Evolutionary conservation across 2,888 invertebrate species (phyloP), one percentile per base, ranked within the genome.

Genomic region (Heteropelma amictum): DNA sequence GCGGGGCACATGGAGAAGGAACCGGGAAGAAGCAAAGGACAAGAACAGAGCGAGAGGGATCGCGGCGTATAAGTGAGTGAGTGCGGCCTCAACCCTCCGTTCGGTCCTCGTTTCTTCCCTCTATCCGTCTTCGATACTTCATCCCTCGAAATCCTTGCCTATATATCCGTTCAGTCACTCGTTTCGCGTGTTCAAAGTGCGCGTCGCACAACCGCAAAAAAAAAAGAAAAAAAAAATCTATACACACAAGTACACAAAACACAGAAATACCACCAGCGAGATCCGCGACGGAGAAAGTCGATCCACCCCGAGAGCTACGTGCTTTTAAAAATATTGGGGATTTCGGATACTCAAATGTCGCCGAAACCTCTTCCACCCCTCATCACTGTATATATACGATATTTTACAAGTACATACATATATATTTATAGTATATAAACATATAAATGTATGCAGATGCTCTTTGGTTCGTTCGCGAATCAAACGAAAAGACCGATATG

Each of bases 241-340:
- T 60, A 26, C 26, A 26, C 3, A 58, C 10, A 30, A 2, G 30
- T 23, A 26, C 51, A 30, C 17, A 28, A 17, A 19, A 21, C 58
- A 38, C 54, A 54, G 23, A 51, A 73, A 74, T 75, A 75, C 69
- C 54, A 73, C 54, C 45, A 45, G 65, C 69, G 33, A 63, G 54
- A 71, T 65, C 70, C 53, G 33, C 68, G 40, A 63, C 30, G 58
- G 58, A 35, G 61, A 68, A 6, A 61, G 47, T 67, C 63, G 49
- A 64, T 51, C 56, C 58, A 69, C 51, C 64, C 56, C 72, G 71
- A 60, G 54, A 75, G 74, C 79, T 78, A 77, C 78, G 85, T 85
- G 89, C 89, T 89, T 89, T 89, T 89, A 89, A 89, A 89, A 88
- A 89, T 89, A 89, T 89, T 89, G 89, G 86, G 84, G 88, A 88